These are phyloP conservation scores for Zeuzera pyrina DNA, from an alignment of 2,888 invertebrate genomes.

Conservation along the genomic window DNA sequence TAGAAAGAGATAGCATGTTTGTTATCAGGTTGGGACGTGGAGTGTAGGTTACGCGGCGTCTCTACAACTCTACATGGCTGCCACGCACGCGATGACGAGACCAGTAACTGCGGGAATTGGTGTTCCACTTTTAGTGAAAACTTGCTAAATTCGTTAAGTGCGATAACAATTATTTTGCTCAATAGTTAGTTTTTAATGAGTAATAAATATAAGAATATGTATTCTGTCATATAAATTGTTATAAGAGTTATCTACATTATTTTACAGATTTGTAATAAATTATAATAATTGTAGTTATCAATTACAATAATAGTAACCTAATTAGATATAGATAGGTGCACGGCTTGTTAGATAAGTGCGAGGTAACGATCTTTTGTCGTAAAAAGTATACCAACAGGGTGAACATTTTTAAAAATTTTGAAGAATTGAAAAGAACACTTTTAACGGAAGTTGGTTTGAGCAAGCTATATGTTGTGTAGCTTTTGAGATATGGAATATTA, in stretches of 20 bases:
- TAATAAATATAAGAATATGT: too few relatives aligned
- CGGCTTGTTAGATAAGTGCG: too few relatives aligned
- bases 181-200: too few relatives aligned
- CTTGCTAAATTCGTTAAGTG: conserved; percentile 29
- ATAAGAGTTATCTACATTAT: neutral
- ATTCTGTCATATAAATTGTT: neutral
- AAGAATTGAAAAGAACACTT: too few relatives aligned
- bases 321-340: conserved; percentile 2
- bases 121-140: conserved; percentile 50
- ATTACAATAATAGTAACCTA: conserved; percentile 3
- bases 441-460: too few relatives aligned
- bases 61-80: conserved; percentile 35
- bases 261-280: conserved; percentile 13
- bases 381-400: too few relatives aligned
- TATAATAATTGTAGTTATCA: conserved; percentile 3
- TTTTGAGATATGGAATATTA: too few relatives aligned
- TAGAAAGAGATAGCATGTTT: conserved; percentile 27
- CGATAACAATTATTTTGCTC: conserved; percentile 6
- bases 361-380: too few relatives aligned
- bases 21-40: conserved; percentile 16
- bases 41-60: conserved; percentile 36
- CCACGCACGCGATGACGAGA: conserved; percentile 57
- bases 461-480: too few relatives aligned
- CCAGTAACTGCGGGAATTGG: conserved; percentile 25
- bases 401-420: too few relatives aligned